A percentile compares a stretch with the other conserved stretches of the same genome.
Evolutionary conservation across 2,888 invertebrate genomes (phyloP).

Genomic region (Ennomos fuscantarius): DNA sequence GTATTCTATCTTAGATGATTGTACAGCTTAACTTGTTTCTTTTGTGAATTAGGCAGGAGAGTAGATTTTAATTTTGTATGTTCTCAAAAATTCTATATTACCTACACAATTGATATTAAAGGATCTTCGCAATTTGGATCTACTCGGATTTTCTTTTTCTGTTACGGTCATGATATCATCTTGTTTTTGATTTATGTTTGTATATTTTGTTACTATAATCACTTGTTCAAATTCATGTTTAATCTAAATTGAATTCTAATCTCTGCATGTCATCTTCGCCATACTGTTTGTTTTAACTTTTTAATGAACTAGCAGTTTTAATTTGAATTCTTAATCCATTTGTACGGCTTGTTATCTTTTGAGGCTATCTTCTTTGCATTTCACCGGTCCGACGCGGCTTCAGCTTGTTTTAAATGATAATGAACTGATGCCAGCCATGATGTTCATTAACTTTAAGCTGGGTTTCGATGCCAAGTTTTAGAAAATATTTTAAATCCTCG

Average conservation of each 20-base stretch:
- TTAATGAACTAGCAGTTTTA: slow-evolving; percentile 9
- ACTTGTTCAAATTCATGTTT: slow-evolving; percentile 25
- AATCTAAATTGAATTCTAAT: slow-evolving; percentile 33
- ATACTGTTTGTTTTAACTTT: slow-evolving; percentile 8
- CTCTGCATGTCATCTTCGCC: slow-evolving; percentile 30
- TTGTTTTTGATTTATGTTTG: not conserved
- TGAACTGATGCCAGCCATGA: slow-evolving; percentile 10
- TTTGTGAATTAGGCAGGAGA: no score
- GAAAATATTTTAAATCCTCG: no score
- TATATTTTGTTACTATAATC: not conserved
- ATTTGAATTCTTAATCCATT: slow-evolving; percentile 19
- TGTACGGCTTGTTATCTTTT: slow-evolving; percentile 16
- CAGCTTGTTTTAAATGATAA: slow-evolving; percentile 21
- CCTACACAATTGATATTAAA: no score
- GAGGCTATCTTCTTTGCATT: slow-evolving; percentile 20
- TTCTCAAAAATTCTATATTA: no score
- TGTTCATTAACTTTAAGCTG: slow-evolving; percentile 13
- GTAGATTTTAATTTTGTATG: no score
- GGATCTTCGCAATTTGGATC: no score
- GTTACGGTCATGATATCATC: no score
- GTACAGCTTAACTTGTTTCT: no score
- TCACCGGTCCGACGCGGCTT: slow-evolving; percentile 4
- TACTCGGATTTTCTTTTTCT: no score
- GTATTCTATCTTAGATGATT: no score
- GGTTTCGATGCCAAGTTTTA: slow-evolving; percentile 3